phyloP scores from a whole-genome alignment of 1,140 invertebrate species.

The Drosophila mauritiana region DNA sequence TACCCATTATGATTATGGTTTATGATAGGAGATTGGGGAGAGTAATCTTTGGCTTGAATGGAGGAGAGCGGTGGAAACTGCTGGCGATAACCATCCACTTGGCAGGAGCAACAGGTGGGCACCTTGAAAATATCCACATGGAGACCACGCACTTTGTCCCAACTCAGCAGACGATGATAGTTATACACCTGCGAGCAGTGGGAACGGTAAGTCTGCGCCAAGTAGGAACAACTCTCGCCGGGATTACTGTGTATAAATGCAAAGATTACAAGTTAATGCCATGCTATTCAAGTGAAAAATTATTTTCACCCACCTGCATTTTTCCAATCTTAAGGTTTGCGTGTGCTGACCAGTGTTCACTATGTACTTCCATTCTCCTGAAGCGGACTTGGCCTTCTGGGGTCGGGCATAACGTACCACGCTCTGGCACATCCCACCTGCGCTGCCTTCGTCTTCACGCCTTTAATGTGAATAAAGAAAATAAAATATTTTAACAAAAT shows the following conservation, averaged over 20 bases:
- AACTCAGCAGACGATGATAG: conserved; percentile 93
- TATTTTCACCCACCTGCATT: conserved; percentile 88
- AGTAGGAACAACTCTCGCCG: conserved; percentile 90
- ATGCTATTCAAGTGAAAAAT: neutral
- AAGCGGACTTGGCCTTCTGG: conserved; percentile 92
- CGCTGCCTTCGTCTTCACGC: conserved; percentile 86
- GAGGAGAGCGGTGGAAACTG: conserved; percentile 86
- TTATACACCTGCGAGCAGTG: conserved; percentile 94
- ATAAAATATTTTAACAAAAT: neutral
- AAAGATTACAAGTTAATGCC: neutral
- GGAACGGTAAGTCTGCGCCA: conserved; percentile 92
- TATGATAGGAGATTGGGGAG: conserved; percentile 30
- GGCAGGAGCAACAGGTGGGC: conserved; percentile 93
- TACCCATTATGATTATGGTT: conserved; percentile 58
- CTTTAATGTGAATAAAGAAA: conserved; percentile 65
- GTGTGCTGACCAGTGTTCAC: conserved; percentile 94
- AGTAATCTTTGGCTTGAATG: conserved; percentile 72
- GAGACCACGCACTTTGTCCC: conserved; percentile 91
- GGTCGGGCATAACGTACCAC: conserved; percentile 93
- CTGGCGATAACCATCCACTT: conserved; percentile 91
- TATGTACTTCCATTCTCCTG: conserved; percentile 94
- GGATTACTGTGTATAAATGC: conserved; percentile 87
- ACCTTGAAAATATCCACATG: conserved; percentile 96
- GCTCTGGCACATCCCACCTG: conserved; percentile 91
- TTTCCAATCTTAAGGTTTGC: conserved; percentile 93